A percentile compares a stretch with the other conserved stretches of the same genome.
phyloP scores from a whole-genome alignment of 2,888 invertebrate species.

The Drosophila mayaguana region DNA sequence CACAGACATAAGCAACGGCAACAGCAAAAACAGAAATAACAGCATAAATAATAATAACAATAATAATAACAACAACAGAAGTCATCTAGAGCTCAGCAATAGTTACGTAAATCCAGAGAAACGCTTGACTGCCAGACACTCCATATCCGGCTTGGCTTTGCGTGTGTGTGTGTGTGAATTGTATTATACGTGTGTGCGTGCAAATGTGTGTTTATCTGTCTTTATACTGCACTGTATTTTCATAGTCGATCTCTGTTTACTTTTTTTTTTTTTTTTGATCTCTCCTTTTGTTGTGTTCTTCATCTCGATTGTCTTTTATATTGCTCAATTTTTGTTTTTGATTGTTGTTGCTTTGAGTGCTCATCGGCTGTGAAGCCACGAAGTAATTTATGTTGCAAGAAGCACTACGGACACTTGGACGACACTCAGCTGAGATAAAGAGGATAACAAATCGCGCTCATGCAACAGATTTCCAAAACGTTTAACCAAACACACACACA shows the following conservation, averaged over 20 bases:
- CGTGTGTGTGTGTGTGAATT: neutral
- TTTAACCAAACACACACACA: slow-evolving; percentile 27
- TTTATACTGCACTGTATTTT: slow-evolving; percentile 24
- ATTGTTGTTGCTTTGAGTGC: slow-evolving; percentile 43
- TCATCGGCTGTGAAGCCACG: slow-evolving; percentile 57
- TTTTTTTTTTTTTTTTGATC: neutral
- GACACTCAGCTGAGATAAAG: slow-evolving; percentile 81
- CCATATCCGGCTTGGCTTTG: slow-evolving; percentile 12
- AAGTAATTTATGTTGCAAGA: slow-evolving; percentile 77
- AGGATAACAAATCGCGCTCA: slow-evolving; percentile 80
- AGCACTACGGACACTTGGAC: slow-evolving; percentile 73
- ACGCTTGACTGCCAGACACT: slow-evolving; percentile 30
- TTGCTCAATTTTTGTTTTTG: slow-evolving; percentile 22
- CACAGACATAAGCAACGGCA: neutral
- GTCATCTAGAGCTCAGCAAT: slow-evolving; percentile 25
- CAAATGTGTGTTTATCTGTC: slow-evolving; percentile 20
- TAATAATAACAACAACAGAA: slow-evolving; percentile 33
- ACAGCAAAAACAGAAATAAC: slow-evolving; percentile 12
- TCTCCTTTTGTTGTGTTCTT: slow-evolving; percentile 23
- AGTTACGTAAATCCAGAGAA: slow-evolving; percentile 54
- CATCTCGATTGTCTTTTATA: slow-evolving; percentile 47
- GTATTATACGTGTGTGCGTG: neutral
- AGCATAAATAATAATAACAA: slow-evolving; percentile 30
- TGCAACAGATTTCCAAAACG: slow-evolving; percentile 77
- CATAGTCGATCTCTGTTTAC: slow-evolving; percentile 2